Conservation (phyloP, 2,888 invertebrate species). For the Drosophila birchii region DNA sequence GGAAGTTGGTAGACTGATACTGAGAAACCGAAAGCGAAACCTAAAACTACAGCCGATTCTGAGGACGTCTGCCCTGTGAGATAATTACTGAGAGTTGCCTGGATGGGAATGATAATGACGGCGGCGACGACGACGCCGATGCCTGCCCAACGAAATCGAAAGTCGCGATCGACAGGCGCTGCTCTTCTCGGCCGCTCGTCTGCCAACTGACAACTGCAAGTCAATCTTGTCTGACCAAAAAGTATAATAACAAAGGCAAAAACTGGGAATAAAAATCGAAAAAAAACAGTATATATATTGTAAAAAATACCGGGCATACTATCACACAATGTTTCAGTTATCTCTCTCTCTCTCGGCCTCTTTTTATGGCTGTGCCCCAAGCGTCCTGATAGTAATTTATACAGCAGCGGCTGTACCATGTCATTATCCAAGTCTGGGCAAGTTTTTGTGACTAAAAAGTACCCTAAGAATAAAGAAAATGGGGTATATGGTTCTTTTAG, state of each 20-base stretch:
- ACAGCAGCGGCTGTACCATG: conserved; percentile 72
- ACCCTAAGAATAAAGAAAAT: background rate
- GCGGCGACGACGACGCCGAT: conserved; percentile 13
- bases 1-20: conserved; percentile 55
- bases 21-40: conserved; percentile 14
- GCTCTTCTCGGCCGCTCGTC: conserved; percentile 32
- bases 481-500: background rate
- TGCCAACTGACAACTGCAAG: conserved; percentile 53
- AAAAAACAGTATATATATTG: conserved; percentile 16
- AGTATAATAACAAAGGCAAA: conserved; percentile 25
- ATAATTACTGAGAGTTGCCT: conserved; percentile 67
- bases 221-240: conserved; percentile 62
- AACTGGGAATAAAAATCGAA: conserved; percentile 23
- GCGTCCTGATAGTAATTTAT: conserved; percentile 76
- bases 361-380: conserved; percentile 26
- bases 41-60: conserved; percentile 31
- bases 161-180: conserved; percentile 57
- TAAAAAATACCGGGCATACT: conserved; percentile 54
- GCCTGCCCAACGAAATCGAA: conserved; percentile 62
- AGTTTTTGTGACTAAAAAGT: conserved; percentile 40
- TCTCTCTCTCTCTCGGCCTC: conserved; percentile 38
- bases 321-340: conserved; percentile 57
- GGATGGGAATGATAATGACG: conserved; percentile 43
- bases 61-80: conserved; percentile 38
- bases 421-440: conserved; percentile 52